Percentiles rank a stretch among this genome's conserved stretches.
Conservation (phyloP, 2,888 invertebrate species). For the Tetramorium bicarinatum region DNA sequence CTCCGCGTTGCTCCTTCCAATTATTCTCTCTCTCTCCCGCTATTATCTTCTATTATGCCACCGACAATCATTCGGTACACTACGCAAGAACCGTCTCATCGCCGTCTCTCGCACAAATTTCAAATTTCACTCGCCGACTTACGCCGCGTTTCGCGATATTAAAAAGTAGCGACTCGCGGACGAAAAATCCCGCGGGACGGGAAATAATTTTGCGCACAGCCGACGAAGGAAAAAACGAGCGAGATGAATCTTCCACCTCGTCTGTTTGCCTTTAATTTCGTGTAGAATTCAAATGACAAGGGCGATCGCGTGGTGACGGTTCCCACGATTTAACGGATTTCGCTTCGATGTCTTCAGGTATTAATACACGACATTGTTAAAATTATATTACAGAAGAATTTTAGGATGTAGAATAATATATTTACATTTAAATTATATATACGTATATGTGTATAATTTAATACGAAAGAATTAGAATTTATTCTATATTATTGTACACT, state of each 20-base stretch:
- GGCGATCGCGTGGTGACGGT: neutral
- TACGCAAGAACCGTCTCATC: neutral
- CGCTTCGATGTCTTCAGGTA: neutral
- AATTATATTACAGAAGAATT: neutral
- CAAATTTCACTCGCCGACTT: slow-evolving; percentile 2
- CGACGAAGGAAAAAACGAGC: neutral
- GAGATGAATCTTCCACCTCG: neutral
- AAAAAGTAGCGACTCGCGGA: neutral
- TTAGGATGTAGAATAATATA: neutral
- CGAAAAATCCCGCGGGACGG: neutral
- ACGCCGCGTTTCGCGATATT: neutral
- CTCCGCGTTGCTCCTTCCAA: neutral
- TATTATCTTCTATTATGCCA: neutral
- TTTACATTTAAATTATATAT: neutral
- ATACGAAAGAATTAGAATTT: neutral
- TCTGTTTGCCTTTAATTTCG: slow-evolving; percentile 39
- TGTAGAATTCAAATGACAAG: slow-evolving; percentile 13
- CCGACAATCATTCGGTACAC: no score
- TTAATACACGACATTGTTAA: neutral
- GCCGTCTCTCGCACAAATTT: neutral
- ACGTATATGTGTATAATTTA: neutral
- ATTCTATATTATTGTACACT: neutral
- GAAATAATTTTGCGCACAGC: slow-evolving; percentile 1
- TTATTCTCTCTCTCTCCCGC: neutral
- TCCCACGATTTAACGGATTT: neutral